Conservation (phyloP, 2,797 vertebrate species). For the Sciurus carolinensis region DNA sequence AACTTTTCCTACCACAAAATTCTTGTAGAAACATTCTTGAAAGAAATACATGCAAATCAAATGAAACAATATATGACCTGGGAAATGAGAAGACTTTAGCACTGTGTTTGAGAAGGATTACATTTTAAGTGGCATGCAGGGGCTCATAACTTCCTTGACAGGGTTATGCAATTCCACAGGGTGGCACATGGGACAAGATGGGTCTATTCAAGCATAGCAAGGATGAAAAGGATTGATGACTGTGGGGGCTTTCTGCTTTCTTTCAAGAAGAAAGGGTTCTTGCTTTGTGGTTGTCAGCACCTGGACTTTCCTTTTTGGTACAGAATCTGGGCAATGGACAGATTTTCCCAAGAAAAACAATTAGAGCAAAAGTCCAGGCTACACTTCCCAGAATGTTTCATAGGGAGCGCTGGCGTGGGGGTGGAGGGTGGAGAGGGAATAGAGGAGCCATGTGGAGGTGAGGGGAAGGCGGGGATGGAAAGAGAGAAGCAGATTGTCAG, state of each 20-base stretch:
- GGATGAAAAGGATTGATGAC: not conserved
- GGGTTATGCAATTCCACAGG: not conserved
- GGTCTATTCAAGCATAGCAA: not conserved
- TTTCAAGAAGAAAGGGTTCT: not conserved
- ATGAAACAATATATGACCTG: constrained; percentile 20
- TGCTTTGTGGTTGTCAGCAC: not conserved
- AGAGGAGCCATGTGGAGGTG: not conserved
- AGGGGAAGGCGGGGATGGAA: not conserved
- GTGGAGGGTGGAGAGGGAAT: not conserved
- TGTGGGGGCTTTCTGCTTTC: not conserved
- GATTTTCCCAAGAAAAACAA: not conserved
- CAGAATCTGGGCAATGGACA: constrained; percentile 3
- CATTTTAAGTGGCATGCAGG: not conserved
- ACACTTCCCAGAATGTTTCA: not conserved
- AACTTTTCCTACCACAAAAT: constrained; percentile 18
- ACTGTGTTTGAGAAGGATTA: not conserved
- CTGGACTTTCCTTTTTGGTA: not conserved
- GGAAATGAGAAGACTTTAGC: not conserved
- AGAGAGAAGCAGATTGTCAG: constrained; percentile 50
- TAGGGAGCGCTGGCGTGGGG: not conserved
- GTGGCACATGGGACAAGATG: not conserved
- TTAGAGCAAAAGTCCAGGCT: not conserved
- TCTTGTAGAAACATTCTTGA: constrained; percentile 19
- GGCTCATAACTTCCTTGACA: constrained; percentile 35
- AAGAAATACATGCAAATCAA: not conserved